A percentile compares a stretch with the other conserved stretches of the same genome.
phyloP scores from a whole-genome alignment of 2,888 invertebrate species.

The Prenolepis imparis region DNA sequence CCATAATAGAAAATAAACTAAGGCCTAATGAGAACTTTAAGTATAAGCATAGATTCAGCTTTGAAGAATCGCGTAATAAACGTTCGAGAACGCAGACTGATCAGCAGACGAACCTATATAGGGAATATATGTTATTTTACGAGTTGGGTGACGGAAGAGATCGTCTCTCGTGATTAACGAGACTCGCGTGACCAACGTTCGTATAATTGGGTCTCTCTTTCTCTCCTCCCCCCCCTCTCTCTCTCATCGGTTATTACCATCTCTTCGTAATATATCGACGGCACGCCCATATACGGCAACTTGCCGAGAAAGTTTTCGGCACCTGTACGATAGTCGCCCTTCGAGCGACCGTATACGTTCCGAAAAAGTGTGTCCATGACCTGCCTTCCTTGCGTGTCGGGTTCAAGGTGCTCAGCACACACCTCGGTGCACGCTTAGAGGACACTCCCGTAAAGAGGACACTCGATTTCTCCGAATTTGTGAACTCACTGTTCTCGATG shows the following conservation, averaged over 20 bases:
- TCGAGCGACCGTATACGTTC: conserved; percentile 8
- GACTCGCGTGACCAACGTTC: conserved; percentile 54
- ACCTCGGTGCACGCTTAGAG: not conserved
- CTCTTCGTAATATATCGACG: conserved; percentile 44
- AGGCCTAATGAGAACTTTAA: not conserved
- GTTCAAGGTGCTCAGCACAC: conserved; percentile 22
- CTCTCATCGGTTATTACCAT: conserved; percentile 57
- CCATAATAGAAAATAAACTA: not conserved
- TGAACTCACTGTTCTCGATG: not conserved
- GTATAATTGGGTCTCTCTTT: conserved; percentile 64
- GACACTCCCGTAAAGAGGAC: not conserved
- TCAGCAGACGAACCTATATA: not conserved
- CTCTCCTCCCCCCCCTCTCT: not conserved
- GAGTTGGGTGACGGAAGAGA: not conserved
- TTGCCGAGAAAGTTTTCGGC: conserved; percentile 43
- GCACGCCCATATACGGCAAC: conserved; percentile 54
- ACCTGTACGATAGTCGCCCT: conserved; percentile 16
- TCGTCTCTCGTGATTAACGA: conserved; percentile 60
- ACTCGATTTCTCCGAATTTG: conserved; percentile 15
- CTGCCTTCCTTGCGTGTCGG: conserved; percentile 29
- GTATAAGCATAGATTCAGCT: not conserved
- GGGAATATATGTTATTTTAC: not conserved
- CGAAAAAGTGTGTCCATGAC: conserved; percentile 45
- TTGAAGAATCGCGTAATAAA: conserved; percentile 15
- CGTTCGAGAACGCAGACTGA: not conserved